phyloP scores from a whole-genome alignment of 2,888 invertebrate genomes.

The Meandrusa payeni region DNA sequence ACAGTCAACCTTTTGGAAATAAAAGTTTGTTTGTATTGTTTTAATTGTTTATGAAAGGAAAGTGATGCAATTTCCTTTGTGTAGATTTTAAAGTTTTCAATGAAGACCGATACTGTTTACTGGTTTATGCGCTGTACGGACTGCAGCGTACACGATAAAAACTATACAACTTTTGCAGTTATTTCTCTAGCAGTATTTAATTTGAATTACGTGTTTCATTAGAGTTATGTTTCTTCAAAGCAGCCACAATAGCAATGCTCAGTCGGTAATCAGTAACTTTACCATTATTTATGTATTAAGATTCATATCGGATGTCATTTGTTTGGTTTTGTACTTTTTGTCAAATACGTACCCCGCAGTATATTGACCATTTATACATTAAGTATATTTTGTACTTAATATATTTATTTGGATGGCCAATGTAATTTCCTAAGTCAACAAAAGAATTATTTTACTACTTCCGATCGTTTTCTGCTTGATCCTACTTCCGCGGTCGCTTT shows the following conservation, averaged over 20 bases:
- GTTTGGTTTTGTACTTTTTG: no score
- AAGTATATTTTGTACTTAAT: neutral
- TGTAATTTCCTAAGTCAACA: constrained; percentile 5
- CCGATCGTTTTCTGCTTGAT: constrained; percentile 13
- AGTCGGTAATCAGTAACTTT: no score
- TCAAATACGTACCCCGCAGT: no score
- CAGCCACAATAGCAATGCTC: no score
- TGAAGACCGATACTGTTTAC: constrained; percentile 31
- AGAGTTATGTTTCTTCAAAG: no score
- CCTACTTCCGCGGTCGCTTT: constrained; percentile 22
- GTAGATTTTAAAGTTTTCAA: constrained; percentile 53
- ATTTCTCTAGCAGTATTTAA: neutral
- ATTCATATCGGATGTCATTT: no score
- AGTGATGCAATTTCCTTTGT: constrained; percentile 61
- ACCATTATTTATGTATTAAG: no score
- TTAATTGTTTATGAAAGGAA: constrained; percentile 34
- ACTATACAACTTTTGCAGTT: neutral
- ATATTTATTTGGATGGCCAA: constrained; percentile 7
- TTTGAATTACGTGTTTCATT: no score
- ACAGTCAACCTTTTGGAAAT: no score
- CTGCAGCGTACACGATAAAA: neutral
- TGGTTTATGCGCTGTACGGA: constrained; percentile 9
- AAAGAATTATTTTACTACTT: constrained; percentile 17
- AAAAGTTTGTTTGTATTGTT: neutral
- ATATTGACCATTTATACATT: no score